phyloP scores from a whole-genome alignment of 2,113 vertebrate species.

The Gulo gulo region DNA sequence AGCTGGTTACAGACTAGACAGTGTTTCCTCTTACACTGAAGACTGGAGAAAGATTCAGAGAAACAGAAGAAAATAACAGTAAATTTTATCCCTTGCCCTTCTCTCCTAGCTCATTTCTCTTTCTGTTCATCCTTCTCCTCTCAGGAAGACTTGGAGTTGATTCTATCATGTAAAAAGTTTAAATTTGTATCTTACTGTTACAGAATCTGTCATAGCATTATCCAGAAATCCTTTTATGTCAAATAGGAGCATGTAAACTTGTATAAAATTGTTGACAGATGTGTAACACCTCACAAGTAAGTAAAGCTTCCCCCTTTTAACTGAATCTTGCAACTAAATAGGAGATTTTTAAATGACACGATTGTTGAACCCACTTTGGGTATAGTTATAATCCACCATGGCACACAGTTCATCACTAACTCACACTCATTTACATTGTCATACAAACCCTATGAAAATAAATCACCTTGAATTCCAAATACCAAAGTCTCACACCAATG shows the following conservation, averaged over 20 bases:
- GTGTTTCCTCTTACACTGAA: not conserved
- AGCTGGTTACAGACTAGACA: not conserved
- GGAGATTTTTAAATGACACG: not conserved
- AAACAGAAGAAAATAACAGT: not conserved
- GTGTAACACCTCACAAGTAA: not conserved
- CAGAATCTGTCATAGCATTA: not conserved
- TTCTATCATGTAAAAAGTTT: not conserved
- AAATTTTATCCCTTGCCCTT: not conserved
- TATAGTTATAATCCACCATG: not conserved
- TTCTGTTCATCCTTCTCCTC: not conserved
- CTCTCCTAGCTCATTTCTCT: not conserved
- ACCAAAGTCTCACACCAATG: not conserved
- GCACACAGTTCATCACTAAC: not conserved
- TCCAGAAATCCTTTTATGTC: not conserved
- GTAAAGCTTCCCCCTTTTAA: not conserved
- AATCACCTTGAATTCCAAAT: conserved; percentile 47
- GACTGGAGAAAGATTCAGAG: not conserved
- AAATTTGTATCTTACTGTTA: not conserved
- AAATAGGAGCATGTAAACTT: not conserved
- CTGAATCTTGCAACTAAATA: not conserved
- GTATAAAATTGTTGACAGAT: not conserved
- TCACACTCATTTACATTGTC: conserved; percentile 22
- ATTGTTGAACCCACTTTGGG: not conserved
- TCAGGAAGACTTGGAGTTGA: not conserved
- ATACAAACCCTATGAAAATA: not conserved